Evolutionary conservation across 2,797 vertebrate genomes (phyloP).

Genomic region (Tenualosa thibaudeaui): DNA sequence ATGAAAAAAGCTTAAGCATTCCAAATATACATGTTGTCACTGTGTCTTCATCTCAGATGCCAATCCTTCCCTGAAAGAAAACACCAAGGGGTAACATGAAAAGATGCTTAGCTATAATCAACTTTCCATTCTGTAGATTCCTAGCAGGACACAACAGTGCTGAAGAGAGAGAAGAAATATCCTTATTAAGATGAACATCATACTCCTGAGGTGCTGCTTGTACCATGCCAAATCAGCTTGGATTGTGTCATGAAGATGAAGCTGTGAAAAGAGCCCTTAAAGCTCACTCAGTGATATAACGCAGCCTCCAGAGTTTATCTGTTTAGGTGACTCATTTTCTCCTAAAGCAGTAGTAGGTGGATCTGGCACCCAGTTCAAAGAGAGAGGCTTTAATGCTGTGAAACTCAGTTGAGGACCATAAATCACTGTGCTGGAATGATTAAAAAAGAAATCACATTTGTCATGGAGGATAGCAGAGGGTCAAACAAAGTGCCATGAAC

Average conservation of each 20-base stretch:
- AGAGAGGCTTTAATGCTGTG: slow-evolving; percentile 59
- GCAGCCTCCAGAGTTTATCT: slow-evolving; percentile 58
- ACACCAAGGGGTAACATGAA: background rate
- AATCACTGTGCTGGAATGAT: slow-evolving; percentile 64
- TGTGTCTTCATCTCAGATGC: background rate
- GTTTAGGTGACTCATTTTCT: slow-evolving; percentile 72
- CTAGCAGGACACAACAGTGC: slow-evolving; percentile 39
- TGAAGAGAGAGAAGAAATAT: background rate
- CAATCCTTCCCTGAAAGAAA: background rate
- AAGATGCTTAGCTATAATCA: background rate
- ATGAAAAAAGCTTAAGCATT: background rate
- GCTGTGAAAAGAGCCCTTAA: slow-evolving; percentile 54
- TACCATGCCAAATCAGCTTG: slow-evolving; percentile 64
- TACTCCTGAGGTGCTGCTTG: slow-evolving; percentile 29
- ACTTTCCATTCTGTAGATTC: slow-evolving; percentile 27
- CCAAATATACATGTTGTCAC: background rate
- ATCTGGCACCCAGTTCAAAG: slow-evolving; percentile 68
- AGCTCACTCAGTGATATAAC: slow-evolving; percentile 63
- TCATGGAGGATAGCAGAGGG: slow-evolving; percentile 75
- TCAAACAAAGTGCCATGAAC: slow-evolving; percentile 75
- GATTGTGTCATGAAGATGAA: slow-evolving; percentile 60
- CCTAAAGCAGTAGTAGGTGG: slow-evolving; percentile 72
- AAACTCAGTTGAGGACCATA: slow-evolving; percentile 38
- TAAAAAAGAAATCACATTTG: slow-evolving; percentile 71
- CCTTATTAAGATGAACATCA: background rate